Evolutionary conservation across 37 sponge, comb jelly and placozoan genomes (phyloP), one percentile per base, ranked within the genome.

Genomic region (Aplysina aerophoba): DNA sequence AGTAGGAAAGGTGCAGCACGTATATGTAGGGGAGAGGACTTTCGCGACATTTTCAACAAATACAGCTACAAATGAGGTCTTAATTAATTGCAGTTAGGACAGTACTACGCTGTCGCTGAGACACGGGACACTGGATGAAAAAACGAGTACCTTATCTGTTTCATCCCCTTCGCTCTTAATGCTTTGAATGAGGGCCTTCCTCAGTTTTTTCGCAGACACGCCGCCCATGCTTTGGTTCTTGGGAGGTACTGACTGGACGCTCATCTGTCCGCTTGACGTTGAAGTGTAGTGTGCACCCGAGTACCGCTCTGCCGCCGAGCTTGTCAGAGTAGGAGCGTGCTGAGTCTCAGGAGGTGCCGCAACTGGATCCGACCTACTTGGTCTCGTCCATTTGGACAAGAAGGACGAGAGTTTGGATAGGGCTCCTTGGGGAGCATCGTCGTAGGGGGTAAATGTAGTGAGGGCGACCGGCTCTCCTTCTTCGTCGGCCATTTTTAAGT

Each of bases 381-480:
- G 50, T 8, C 50, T 44, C 12, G 78, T 53, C 21, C 37, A 75
- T 21, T 14, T 40, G 25, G 31, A 24, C 3, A 75, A 75, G 53
- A 75, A 75, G 21, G 78, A 75, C 20, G 78, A 24, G 21, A 75
- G 39, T 24, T 75, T 75, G 4, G 78, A 31, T 19, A 75, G 41
- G 4, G 78, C 53, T 36, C 78, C 78, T 44, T 40, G 39, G 24
- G 78, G 78, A 19, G 44, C 5, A 40, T 75, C 78, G 3, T 75
- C 78, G 39, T 75, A 75, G 15, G 78, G 78, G 24, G 31, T 24
- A 75, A 75, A 75, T n/a, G 13, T 36, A 5, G 78, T 75, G n/a
- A 75, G 78, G 53, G 11, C 78, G 2, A 4, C 33, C 2, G 1
- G 0, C 34, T 11, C 35, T 6, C 33, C 31, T 4, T n/a, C 31